Percentiles rank a stretch among this genome's conserved stretches.
Conservation (phyloP, 2,888 invertebrate genomes). For the Andrena flavipes region DNA sequence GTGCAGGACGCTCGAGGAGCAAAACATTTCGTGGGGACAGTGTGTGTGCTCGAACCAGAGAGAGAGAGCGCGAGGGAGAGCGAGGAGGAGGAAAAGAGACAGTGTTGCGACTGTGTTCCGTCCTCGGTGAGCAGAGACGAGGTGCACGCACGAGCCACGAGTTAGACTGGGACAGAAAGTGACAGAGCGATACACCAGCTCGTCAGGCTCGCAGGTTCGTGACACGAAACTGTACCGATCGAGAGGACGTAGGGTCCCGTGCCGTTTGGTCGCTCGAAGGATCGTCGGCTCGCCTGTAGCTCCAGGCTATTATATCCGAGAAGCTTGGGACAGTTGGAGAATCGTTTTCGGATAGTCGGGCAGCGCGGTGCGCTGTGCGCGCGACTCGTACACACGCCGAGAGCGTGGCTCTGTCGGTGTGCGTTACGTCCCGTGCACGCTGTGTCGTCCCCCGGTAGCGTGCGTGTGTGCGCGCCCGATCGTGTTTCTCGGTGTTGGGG, state of each 20-base stretch:
- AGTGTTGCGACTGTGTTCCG: conserved; percentile 19
- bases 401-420: conserved; percentile 35
- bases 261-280: not conserved
- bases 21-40: conserved; percentile 41
- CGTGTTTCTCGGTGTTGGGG: conserved; percentile 23
- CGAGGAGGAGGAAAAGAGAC: not conserved
- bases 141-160: conserved; percentile 34
- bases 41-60: too few relatives aligned
- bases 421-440: conserved; percentile 40
- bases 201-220: conserved; percentile 30
- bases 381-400: conserved; percentile 47
- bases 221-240: conserved; percentile 43
- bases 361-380: conserved; percentile 30
- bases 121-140: conserved; percentile 32
- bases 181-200: conserved; percentile 48
- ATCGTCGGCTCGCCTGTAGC: not conserved
- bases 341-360: not conserved
- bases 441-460: conserved; percentile 10
- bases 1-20: conserved; percentile 24
- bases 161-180: conserved; percentile 33
- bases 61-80: conserved; percentile 10
- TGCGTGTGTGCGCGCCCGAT: conserved; percentile 16
- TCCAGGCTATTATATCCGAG: not conserved
- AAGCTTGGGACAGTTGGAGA: not conserved
- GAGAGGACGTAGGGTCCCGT: not conserved